Base-by-base conservation (phyloP, 2,888 invertebrate species). In the Pammene aurita region DNA sequence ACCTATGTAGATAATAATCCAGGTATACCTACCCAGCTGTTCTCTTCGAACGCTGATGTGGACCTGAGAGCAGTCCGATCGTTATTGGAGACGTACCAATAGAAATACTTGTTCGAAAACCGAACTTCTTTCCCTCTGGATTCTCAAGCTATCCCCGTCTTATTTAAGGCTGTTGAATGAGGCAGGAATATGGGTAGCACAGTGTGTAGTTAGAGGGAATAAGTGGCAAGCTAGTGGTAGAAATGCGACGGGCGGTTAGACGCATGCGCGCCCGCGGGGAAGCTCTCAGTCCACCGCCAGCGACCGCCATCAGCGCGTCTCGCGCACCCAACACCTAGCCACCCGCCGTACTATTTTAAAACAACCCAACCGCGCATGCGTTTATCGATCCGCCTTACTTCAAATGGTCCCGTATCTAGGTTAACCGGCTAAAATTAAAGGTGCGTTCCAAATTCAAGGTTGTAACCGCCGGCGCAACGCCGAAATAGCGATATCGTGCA, bases 391-490 rank as follows among this genome's bases (percentile, higher is more conserved):
- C 79, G 77, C 80, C 79, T 81, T 82, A 83, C 85, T 83, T 83
- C 81, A 82, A 87, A 88, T 84, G 88, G 88, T 84, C 86, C 86
- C 84, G 88, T 86, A 92, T 88, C 90, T 92, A 92, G 92, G 92
- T 92, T 92, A 92, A 85, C 89, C 91, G 90, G 90, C 92, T 92
- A 92, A 90, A 90, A 88, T 91, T 90, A 91, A 91, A 92, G 92
- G 92, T 92, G 90, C 90, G 91, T 91, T 88, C 87, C 82, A 79
- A 85, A 87, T 89, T 90, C 91, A 91, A 91, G 91, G 91, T 89
- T 90, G 88, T 83, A 81, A 86, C 80, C 89, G 89, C 90, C 88
- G 86, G 90, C 90, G 89, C 90, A 89, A 87, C 83, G 82, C 87
- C 84, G 81, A 86, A 90, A 88, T 88, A 88, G 83, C 80, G 85